These are phyloP conservation scores for Mirza zaza DNA, from an alignment of 2,113 vertebrate genomes.

Conservation along the genomic window DNA sequence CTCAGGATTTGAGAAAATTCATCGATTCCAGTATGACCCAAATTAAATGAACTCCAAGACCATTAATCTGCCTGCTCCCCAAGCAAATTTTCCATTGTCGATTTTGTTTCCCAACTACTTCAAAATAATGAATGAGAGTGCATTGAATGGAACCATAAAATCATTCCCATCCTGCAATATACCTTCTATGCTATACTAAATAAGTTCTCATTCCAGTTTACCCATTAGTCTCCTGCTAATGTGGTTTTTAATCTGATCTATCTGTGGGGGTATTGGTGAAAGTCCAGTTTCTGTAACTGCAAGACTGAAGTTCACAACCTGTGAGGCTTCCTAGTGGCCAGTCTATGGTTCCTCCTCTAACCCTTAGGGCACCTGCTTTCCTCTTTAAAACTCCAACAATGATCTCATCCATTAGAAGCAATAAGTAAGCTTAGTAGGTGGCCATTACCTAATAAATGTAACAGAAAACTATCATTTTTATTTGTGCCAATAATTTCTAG, in stretches of 20 bases:
- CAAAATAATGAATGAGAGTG: not conserved
- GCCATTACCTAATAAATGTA: slow-evolving; percentile 37
- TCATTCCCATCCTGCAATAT: not conserved
- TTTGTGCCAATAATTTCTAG: not conserved
- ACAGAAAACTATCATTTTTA: slow-evolving; percentile 12
- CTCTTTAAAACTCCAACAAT: not conserved
- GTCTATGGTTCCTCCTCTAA: not conserved
- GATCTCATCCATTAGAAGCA: not conserved
- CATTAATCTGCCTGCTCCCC: not conserved
- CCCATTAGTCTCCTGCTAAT: not conserved
- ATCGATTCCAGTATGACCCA: not conserved
- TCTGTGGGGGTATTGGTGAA: not conserved
- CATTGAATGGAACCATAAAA: not conserved
- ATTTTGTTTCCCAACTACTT: not conserved
- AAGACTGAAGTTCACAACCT: not conserved
- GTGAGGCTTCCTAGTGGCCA: not conserved
- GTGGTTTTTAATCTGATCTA: not conserved
- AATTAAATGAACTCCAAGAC: not conserved
- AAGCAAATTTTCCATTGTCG: not conserved
- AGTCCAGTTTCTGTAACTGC: not conserved
- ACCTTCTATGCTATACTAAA: not conserved
- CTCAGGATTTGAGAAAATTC: slow-evolving; percentile 11
- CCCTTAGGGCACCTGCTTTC: not conserved
- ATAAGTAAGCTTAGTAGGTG: not conserved
- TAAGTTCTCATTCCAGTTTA: not conserved